Evolutionary conservation across 2,888 invertebrate species (phyloP), one percentile per base, ranked within the genome.

Genomic region (Eupithecia subfuscata): DNA sequence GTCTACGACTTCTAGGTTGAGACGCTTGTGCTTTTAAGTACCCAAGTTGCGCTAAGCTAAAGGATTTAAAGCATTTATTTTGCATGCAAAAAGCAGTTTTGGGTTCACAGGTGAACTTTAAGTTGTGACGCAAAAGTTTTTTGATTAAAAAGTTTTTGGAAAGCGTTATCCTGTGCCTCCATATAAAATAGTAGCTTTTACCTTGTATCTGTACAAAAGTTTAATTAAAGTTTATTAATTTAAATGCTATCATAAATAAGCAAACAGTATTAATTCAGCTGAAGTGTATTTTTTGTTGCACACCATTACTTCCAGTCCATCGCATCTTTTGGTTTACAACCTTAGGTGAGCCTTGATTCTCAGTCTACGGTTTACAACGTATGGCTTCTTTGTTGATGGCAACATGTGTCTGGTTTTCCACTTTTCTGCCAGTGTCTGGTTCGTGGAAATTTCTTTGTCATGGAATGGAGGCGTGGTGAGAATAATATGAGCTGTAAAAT

Each of bases 21-120:
- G 85, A 83, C 83, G 85, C 85, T 88, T 90, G 89, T 89, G 89
- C 22, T 56, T 90, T 90, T 86, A 89, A 91, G 89, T 84, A 84
- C 88, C 83, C 71, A 79, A 82, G 82, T 83, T 81, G 80, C 81
- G 79, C 83, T 83, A 83, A 80, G 73, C 70, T 77, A 74, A 80
- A 75, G 80, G 81, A 87, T 87, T 87, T 87, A 86, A 67, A 67
- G 85, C 86, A 84, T 85, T 85, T 84, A 82, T 81, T 76, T 81
- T 82, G 78, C 70, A 79, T 80, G 76, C 78, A 80, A 78, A 73
- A 76, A 72, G 69, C 69, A 78, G 74, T 75, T 73, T 75, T 71
- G 75, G 69, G 71, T 75, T 76, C 70, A 65, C 70, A 73, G 71
- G 75, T 75, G 65, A 77, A 75, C 70, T 73, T 73, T 48, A 71